Evolutionary conservation across 2,888 invertebrate species (phyloP), one percentile per base, ranked within the genome.

Genomic region (Carabus problematicus): DNA sequence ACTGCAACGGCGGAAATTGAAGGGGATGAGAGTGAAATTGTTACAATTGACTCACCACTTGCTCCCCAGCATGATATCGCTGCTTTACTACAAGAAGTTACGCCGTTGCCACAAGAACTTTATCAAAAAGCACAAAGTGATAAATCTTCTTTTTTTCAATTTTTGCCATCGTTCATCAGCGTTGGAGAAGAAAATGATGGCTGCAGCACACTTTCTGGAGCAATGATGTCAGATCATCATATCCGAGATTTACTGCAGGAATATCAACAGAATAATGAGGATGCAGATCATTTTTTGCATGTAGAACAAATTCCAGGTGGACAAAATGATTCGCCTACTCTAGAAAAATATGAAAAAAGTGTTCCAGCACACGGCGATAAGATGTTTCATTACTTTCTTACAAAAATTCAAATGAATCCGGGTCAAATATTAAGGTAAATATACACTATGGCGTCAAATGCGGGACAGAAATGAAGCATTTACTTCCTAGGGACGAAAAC

Each of bases 1-100:
- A 85, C 85, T 54, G 89, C 91, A 4, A 89, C 89, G 0, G 94
- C 94, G 0, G 93, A 93, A 79, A 87, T 94, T n/a, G 94, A 94
- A 79, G 91, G 90, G 0, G 90, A 92, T 74, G 93, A 93, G 76
- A 89, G 90, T 0, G 92, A 92, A 76, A 85, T 91, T 7, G 90
- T 93, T 0, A 87, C 87, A 43, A 90, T 92, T 14, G 94, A 94
- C 74, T 89, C 91, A 0, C 92, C 93, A 0, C 87, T 88, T 7
- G 84, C 86, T 54, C 91, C 92, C 0, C 87, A 88, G 75, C 87
- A 86, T 70, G 89, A 93, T 80, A 81, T 93, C 62, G 83, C 89
- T 73, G 87, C 89, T 47, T 79, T 94, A 43, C 80, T 93, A n/a
- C 89, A 89, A 76, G 88, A 91, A 81, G 89, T 88, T 70, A 80